Conservation (phyloP, 2,113 vertebrate species). For the Heptranchias perlo region DNA sequence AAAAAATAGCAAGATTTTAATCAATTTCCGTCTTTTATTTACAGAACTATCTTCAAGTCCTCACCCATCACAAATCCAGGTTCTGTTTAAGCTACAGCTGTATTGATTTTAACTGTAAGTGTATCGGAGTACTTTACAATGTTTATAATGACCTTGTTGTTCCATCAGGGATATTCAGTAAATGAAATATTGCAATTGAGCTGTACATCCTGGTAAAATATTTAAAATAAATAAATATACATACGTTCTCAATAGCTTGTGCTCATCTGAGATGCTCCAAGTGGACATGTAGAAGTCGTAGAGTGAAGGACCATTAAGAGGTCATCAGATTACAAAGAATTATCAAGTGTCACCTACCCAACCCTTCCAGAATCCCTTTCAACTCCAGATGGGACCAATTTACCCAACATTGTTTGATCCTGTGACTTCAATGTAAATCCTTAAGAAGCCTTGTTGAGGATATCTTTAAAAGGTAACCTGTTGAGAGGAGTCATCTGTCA, state of each 20-base stretch:
- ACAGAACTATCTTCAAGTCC: background rate
- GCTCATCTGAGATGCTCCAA: slow-evolving; percentile 29
- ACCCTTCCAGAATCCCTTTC: slow-evolving; percentile 37
- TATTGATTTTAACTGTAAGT: background rate
- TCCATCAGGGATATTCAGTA: background rate
- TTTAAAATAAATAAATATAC: background rate
- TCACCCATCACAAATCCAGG: background rate
- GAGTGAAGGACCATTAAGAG: background rate
- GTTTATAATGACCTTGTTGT: background rate
- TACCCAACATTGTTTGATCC: slow-evolving; percentile 38
- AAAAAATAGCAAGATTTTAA: background rate
- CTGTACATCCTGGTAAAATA: background rate
- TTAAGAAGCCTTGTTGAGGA: slow-evolving; percentile 39
- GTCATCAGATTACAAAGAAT: slow-evolving; percentile 26
- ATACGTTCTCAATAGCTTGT: slow-evolving; percentile 14
- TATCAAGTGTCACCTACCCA: slow-evolving; percentile 38
- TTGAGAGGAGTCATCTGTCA: slow-evolving; percentile 39
- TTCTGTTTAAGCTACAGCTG: background rate
- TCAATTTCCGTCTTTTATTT: background rate
- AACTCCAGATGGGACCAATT: slow-evolving; percentile 38
- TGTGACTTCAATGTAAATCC: slow-evolving; percentile 38
- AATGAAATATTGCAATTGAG: background rate
- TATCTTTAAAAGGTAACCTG: slow-evolving; percentile 40
- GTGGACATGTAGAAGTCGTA: slow-evolving; percentile 29
- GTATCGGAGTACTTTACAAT: background rate